A percentile compares a stretch with the other conserved stretches of the same genome.
Conservation (phyloP, 2,888 invertebrate species). For the Cremastinae sp. region DNA sequence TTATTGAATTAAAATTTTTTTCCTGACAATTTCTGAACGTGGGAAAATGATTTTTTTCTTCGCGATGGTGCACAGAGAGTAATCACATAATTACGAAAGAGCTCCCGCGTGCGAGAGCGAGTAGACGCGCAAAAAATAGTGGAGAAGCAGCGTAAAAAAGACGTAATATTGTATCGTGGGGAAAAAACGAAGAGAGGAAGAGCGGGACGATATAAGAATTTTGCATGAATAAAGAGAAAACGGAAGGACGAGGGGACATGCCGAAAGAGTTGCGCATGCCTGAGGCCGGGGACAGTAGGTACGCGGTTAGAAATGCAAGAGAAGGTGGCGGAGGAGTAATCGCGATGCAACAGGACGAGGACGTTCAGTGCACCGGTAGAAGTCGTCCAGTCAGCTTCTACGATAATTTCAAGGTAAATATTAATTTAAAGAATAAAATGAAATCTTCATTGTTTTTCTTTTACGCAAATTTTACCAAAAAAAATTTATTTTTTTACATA, state of each 20-base stretch:
- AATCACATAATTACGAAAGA: too few species aligned
- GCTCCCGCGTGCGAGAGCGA: too few species aligned
- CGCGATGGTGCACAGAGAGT: too few species aligned
- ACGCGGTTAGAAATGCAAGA: slow-evolving; percentile 57
- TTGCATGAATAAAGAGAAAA: slow-evolving; percentile 38
- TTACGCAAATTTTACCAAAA: too few species aligned
- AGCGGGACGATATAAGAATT: too few species aligned
- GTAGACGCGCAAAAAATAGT: not conserved
- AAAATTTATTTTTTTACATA: too few species aligned
- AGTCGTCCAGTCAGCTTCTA: slow-evolving; percentile 80
- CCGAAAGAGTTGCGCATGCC: slow-evolving; percentile 71
- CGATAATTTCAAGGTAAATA: slow-evolving; percentile 78
- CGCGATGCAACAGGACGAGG: slow-evolving; percentile 71
- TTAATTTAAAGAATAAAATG: too few species aligned
- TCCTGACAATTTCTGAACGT: too few species aligned
- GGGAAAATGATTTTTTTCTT: too few species aligned
- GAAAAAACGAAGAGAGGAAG: slow-evolving; percentile 12
- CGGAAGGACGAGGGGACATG: slow-evolving; percentile 65
- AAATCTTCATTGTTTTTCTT: too few species aligned
- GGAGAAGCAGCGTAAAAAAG: not conserved
- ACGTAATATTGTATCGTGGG: slow-evolving; percentile 1
- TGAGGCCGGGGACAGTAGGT: slow-evolving; percentile 53
- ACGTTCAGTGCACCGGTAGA: slow-evolving; percentile 75
- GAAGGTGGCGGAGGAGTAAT: slow-evolving; percentile 50
- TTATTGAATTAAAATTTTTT: too few species aligned